Percentiles rank a stretch among this genome's conserved stretches.
These are phyloP conservation scores for Physella acuta DNA, from an alignment of 1,140 invertebrate species.

Conservation along the genomic window DNA sequence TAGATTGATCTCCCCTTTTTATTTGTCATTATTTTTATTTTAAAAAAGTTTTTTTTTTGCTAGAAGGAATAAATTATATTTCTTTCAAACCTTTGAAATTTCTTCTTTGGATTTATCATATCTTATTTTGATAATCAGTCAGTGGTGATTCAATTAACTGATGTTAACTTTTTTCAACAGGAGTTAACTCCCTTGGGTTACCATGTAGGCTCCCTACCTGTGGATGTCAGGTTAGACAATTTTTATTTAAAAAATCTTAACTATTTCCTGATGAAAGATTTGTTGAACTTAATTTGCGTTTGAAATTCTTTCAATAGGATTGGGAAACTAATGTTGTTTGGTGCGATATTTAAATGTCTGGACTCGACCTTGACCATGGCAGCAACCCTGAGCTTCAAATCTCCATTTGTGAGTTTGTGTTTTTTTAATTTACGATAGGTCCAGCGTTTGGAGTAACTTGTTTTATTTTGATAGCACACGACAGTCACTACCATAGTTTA, in stretches of 20 bases:
- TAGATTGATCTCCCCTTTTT: not conserved
- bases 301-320: constrained; percentile 46
- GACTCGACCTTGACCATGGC: constrained; percentile 84
- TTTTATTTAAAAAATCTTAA: no score
- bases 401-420: constrained; percentile 72
- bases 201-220: constrained; percentile 82
- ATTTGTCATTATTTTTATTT: not conserved
- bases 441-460: not conserved
- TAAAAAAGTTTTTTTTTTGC: no score
- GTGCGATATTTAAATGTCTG: constrained; percentile 81
- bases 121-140: not conserved
- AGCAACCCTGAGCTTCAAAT: constrained; percentile 82
- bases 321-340: constrained; percentile 84
- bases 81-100: no score
- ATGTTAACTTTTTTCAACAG: constrained; percentile 66
- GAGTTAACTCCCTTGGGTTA: constrained; percentile 82
- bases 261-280: not conserved
- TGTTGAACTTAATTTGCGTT: no score
- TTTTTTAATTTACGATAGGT: not conserved
- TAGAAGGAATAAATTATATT: no score
- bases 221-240: constrained; percentile 64
- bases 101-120: not conserved
- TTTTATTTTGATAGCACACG: no score
- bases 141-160: constrained; percentile 25
- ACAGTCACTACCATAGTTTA: no score